A percentile compares a stretch with the other conserved stretches of the same genome.
These are phyloP conservation scores for Drosophila demipolita DNA, from an alignment of 2,888 invertebrate genomes.

Conservation along the genomic window DNA sequence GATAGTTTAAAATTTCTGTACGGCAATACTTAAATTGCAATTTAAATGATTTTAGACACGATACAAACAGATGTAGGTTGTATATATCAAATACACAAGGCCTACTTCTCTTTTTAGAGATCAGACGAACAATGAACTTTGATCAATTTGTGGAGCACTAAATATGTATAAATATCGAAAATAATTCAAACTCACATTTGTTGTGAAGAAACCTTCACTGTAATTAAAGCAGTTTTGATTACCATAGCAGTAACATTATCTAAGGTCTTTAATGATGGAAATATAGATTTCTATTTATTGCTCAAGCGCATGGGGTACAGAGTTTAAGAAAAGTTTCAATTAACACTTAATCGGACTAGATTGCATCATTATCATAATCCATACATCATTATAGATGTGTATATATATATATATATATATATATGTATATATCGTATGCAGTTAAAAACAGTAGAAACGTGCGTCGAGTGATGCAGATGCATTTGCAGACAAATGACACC, in stretches of 20 bases:
- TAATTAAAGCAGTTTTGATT: neutral
- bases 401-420: neutral
- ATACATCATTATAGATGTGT: neutral
- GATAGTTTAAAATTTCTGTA: conserved; percentile 26
- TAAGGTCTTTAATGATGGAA: neutral
- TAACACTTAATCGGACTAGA: conserved; percentile 8
- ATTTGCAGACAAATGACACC: conserved; percentile 12
- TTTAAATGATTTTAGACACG: neutral
- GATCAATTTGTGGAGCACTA: neutral
- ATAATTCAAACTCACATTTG: neutral
- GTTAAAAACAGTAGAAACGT: neutral
- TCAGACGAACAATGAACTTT: neutral
- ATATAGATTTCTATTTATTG: neutral
- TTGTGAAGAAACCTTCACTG: neutral
- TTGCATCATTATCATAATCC: conserved; percentile 27
- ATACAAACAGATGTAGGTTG: neutral
- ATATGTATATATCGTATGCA: neutral
- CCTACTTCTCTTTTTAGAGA: neutral
- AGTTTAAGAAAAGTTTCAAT: conserved; percentile 14
- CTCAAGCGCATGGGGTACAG: conserved; percentile 19
- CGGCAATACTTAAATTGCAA: conserved; percentile 21
- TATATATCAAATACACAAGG: neutral
- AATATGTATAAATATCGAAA: neutral
- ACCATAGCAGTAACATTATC: neutral
- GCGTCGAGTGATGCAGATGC: conserved; percentile 18